A percentile compares a stretch with the other conserved stretches of the same genome.
These are phyloP conservation scores for Pristionchus pacificus DNA, from an alignment of 1,140 invertebrate species.

Conservation along the genomic window DNA sequence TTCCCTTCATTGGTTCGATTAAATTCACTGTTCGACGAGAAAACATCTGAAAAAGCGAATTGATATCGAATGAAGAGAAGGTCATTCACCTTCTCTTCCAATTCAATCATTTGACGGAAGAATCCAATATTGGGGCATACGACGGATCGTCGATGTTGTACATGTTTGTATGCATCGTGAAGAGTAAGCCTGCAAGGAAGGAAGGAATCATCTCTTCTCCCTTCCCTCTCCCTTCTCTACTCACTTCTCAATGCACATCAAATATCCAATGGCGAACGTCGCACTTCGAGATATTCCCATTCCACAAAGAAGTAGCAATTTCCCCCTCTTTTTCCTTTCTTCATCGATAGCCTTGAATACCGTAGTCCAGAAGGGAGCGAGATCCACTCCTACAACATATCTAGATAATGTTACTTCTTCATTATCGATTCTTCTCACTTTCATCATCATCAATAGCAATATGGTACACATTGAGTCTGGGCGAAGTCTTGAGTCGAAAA, in stretches of 20 bases:
- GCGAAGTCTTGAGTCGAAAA: slow-evolving; percentile 27
- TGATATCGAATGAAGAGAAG: not conserved
- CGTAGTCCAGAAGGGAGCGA: slow-evolving; percentile 28
- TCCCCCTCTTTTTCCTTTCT: slow-evolving; percentile 24
- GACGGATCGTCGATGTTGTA: slow-evolving; percentile 68
- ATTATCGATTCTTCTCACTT: not conserved
- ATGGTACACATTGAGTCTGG: slow-evolving; percentile 28
- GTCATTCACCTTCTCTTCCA: slow-evolving; percentile 34
- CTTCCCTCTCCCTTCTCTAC: not conserved
- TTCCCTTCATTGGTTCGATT: slow-evolving; percentile 32
- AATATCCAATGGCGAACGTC: slow-evolving; percentile 76
- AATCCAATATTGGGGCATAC: slow-evolving; percentile 82
- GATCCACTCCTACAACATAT: slow-evolving; percentile 19
- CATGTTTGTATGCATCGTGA: slow-evolving; percentile 71
- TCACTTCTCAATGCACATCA: slow-evolving; percentile 63
- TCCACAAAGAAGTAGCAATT: slow-evolving; percentile 73
- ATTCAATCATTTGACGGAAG: slow-evolving; percentile 72
- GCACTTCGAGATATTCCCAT: slow-evolving; percentile 80
- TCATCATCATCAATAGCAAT: slow-evolving; percentile 37
- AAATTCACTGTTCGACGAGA: slow-evolving; percentile 34
- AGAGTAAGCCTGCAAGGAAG: slow-evolving; percentile 64
- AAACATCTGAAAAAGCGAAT: slow-evolving; percentile 23
- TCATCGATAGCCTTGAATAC: slow-evolving; percentile 35
- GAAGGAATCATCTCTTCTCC: not conserved
- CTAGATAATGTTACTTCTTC: too few relatives aligned